Evolutionary conservation across 2,888 invertebrate species (phyloP), one percentile per base, ranked within the genome.

Genomic region (Deroplatys truncata): DNA sequence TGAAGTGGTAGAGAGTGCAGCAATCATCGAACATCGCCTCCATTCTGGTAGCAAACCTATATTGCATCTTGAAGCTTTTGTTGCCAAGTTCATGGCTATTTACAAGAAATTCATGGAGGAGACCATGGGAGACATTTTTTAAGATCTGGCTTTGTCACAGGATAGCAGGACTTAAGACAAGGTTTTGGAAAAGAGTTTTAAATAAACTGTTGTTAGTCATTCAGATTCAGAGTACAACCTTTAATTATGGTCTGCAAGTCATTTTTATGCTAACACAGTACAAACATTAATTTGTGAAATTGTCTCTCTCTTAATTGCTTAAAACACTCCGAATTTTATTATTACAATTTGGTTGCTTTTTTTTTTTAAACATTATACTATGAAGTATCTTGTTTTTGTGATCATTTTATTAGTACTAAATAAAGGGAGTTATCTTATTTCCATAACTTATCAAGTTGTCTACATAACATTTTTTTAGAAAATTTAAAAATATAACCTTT

Each of bases 31-130:
- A 93, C 98, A 99, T 93, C 96, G 98, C 91, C 97, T 99, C 95
- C 96, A 97, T 92, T 95, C 96, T 89, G 99, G 99, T 28, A 98
- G 97, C 92, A 99, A 99, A 94, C 96, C 97, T 31, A 99, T 99
- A 92, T 99, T 98, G 92, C 99, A 99, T 93, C 94, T 99, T 88
- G 99, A 99, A 94, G 99, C 99, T 4, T 99, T 99, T 94, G 97
- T 99, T 86, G 98, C 98, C 0, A 97, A 97, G 92, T 99, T 99
- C 93, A 99, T 99, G 99, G 96, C 97, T 82, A 96, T 98, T 91
- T 99, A 98, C 93, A 98, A 98, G 92, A 96, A 97, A 92, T 98
- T 97, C 93, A 95, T 98, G 93, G 97, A 97, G 93, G 96, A 96
- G 92, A 95, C 95, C 31, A 35, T 91, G 28, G 90, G 88, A 56